These are phyloP conservation scores for Mormyrus proboscirostris DNA, from an alignment of 2,797 vertebrate species.

Conservation along the genomic window DNA sequence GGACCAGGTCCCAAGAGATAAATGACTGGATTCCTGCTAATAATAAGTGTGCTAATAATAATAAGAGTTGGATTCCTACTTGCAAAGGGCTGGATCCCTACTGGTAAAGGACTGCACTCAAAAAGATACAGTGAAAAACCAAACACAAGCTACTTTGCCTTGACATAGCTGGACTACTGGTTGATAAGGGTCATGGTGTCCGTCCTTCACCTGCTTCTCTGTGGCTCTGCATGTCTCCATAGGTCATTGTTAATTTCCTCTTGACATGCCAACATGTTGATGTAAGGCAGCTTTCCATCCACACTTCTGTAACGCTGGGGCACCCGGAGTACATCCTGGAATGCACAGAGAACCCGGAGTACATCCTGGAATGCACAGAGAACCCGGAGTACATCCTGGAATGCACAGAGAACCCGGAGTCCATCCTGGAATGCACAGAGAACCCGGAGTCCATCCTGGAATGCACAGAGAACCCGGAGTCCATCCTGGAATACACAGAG, in stretches of 20 bases:
- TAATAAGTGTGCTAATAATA: neutral
- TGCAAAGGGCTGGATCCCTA: neutral
- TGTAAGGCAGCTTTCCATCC: neutral
- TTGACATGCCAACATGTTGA: neutral
- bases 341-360: too few species aligned
- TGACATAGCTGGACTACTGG: neutral
- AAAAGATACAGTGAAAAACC: neutral
- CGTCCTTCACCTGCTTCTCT: neutral
- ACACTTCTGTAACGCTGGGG: neutral
- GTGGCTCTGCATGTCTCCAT: neutral
- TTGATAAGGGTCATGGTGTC: neutral
- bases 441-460: too few species aligned
- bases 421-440: too few species aligned
- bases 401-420: too few species aligned
- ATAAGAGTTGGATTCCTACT: neutral
- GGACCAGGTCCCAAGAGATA: too few species aligned
- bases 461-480: neutral
- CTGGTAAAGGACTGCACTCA: neutral
- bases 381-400: too few species aligned
- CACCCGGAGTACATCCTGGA: too few species aligned
- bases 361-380: too few species aligned
- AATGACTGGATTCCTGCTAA: neutral
- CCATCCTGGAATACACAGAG: neutral
- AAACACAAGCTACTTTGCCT: neutral
- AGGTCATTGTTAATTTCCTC: neutral